Evolutionary conservation across 2,113 vertebrate species (phyloP).

Genomic region (Otolemur garnettii): DNA sequence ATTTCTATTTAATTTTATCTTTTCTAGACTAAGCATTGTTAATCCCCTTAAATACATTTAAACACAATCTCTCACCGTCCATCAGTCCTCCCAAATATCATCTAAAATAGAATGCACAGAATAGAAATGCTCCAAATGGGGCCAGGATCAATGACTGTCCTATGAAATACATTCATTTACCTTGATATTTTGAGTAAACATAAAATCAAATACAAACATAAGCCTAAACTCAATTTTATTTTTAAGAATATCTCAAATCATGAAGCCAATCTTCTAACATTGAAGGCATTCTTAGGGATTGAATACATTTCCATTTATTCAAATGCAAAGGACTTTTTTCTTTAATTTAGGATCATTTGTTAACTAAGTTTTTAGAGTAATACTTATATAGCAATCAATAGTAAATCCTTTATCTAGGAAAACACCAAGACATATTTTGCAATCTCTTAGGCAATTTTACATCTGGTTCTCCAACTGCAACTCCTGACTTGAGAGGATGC

Average conservation of each 20-base stretch:
- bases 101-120: slow-evolving; percentile 2
- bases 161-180: neutral
- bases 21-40: slow-evolving; percentile 22
- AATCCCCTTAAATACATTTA: neutral
- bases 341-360: slow-evolving; percentile 15
- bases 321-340: too few relatives aligned
- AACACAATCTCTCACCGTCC: neutral
- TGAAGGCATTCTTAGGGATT: neutral
- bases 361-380: slow-evolving; percentile 5
- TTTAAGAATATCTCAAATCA: slow-evolving; percentile 3
- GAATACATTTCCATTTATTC: neutral
- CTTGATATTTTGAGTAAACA: slow-evolving; percentile 37
- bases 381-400: neutral
- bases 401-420: neutral
- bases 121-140: neutral
- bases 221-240: neutral
- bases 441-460: slow-evolving; percentile 38
- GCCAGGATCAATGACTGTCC: neutral
- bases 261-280: neutral
- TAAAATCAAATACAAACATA: neutral
- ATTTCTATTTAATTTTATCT: slow-evolving; percentile 46
- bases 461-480: neutral
- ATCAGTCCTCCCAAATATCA: neutral
- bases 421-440: neutral
- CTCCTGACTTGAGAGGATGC: neutral